Conservation (phyloP, 2,113 vertebrate species). For the Percina caprodes region DNA sequence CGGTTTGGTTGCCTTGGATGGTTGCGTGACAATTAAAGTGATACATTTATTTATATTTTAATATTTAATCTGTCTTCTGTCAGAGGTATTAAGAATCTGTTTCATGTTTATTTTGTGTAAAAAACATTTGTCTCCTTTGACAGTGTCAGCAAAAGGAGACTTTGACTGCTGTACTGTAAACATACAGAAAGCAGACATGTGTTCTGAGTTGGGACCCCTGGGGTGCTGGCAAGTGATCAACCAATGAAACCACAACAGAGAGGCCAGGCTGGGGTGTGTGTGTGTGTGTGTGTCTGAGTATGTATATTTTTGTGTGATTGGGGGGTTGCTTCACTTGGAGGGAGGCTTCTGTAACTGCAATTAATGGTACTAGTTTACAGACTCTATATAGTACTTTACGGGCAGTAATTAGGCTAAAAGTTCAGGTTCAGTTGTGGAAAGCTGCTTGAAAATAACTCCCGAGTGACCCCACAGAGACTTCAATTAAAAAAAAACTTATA, state of each 20-base stretch:
- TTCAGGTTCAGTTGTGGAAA: conserved; percentile 47
- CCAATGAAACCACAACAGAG: conserved; percentile 79
- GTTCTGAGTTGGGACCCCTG: conserved; percentile 77
- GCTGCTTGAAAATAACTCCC: conserved; percentile 28
- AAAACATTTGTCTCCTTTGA: conserved; percentile 42
- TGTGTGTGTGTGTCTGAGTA: conserved; percentile 21
- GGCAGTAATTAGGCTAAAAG: conserved; percentile 57
- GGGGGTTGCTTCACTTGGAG: conserved; percentile 43
- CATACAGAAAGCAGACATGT: conserved; percentile 78
- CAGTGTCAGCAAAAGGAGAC: conserved; percentile 64
- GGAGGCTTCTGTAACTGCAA: conserved; percentile 68
- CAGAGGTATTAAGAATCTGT: conserved; percentile 27
- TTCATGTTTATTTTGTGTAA: conserved; percentile 34
- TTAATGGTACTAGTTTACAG: conserved; percentile 75
- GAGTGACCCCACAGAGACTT: conserved; percentile 35
- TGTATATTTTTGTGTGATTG: conserved; percentile 28
- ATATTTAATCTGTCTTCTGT: conserved; percentile 24
- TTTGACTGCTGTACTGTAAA: conserved; percentile 74
- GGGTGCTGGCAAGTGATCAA: conserved; percentile 73
- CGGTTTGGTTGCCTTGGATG: not conserved
- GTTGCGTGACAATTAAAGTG: not conserved
- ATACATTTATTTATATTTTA: not conserved
- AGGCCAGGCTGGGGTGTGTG: conserved; percentile 54
- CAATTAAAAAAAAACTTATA: not conserved
- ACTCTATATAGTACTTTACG: conserved; percentile 58